Conservation (phyloP, 2,888 invertebrate genomes). For the Noctua janthina region DNA sequence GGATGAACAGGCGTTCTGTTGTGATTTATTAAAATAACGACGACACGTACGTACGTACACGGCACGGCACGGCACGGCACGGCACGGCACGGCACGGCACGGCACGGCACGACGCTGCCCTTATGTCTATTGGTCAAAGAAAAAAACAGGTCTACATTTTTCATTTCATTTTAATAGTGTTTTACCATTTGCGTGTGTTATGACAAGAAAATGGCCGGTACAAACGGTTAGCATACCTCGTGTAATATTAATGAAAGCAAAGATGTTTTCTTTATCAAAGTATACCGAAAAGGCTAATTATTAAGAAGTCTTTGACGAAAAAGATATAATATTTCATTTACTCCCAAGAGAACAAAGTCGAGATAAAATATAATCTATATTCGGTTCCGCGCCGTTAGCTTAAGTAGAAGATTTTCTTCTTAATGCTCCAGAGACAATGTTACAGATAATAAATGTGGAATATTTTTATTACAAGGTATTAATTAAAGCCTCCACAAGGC, state of each 20-base stretch:
- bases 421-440: conserved; percentile 16
- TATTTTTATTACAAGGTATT: conserved; percentile 28
- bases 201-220: background rate
- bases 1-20: background rate
- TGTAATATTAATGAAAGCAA: background rate
- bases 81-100: background rate
- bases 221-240: background rate
- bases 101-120: no score
- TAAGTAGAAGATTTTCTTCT: conserved; percentile 9
- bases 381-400: conserved; percentile 21
- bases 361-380: conserved; percentile 43
- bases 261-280: background rate
- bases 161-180: background rate
- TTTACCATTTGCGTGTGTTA: background rate
- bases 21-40: background rate
- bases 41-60: no score
- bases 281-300: background rate
- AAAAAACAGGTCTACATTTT: background rate
- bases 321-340: conserved; percentile 29
- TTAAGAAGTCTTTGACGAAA: background rate
- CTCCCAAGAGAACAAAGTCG: conserved; percentile 10
- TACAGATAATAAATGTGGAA: conserved; percentile 10
- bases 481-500: conserved; percentile 17
- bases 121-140: background rate
- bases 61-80: no score